Percentiles rank a stretch among this genome's conserved stretches.
Evolutionary conservation across 2,888 invertebrate genomes (phyloP).

Genomic region (Aporophyla nigra): DNA sequence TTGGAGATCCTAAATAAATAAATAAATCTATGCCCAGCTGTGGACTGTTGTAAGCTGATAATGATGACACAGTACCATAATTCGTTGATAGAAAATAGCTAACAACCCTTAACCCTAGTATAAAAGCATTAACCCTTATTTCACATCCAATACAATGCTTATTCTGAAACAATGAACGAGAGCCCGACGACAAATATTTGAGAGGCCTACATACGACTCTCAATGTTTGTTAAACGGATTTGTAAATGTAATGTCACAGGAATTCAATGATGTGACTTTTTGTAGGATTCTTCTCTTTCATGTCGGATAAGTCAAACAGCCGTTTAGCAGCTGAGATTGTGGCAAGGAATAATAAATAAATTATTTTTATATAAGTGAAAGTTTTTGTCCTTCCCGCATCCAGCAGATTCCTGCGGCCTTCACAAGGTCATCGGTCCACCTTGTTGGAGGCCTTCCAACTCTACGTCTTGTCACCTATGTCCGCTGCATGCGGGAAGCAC

Average conservation of each 20-base stretch:
- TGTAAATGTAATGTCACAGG: slow-evolving; percentile 6
- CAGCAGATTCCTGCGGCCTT: no score
- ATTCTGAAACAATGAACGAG: slow-evolving; percentile 15
- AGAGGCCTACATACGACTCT: slow-evolving; percentile 9
- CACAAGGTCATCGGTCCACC: no score
- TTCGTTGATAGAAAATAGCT: no score
- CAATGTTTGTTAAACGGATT: slow-evolving; percentile 13
- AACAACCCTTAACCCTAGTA: background rate
- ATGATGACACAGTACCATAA: no score
- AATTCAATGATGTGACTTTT: slow-evolving; percentile 18
- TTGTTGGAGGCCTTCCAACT: no score
- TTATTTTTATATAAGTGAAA: background rate
- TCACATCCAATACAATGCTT: slow-evolving; percentile 13
- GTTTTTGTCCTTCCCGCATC: no score
- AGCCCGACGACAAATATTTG: slow-evolving; percentile 33
- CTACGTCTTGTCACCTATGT: no score
- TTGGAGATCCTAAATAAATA: no score
- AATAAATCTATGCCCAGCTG: no score
- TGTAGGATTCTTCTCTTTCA: no score
- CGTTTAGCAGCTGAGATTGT: background rate
- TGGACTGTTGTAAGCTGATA: no score
- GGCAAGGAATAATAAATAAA: background rate
- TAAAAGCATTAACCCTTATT: slow-evolving; percentile 8
- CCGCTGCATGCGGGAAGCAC: no score
- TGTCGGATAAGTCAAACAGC: background rate